phyloP scores from a whole-genome alignment of 2,797 vertebrate species.

The Tolypeutes matacus region DNA sequence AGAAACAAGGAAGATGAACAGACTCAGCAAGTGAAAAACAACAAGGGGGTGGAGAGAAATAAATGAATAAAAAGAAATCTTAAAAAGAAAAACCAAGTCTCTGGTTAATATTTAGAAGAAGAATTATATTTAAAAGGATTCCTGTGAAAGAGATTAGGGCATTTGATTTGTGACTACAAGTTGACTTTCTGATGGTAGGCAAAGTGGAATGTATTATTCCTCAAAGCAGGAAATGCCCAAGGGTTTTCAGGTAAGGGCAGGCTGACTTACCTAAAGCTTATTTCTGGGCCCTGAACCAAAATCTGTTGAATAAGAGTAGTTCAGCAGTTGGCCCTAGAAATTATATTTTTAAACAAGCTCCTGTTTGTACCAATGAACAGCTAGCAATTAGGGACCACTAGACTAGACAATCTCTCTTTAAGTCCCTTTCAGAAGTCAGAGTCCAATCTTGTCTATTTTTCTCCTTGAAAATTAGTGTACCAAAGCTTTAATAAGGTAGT shows the following conservation, averaged over 20 bases:
- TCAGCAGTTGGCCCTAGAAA: neutral
- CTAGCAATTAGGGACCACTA: neutral
- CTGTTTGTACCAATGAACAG: neutral
- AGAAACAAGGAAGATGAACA: too few species aligned
- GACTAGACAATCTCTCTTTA: neutral
- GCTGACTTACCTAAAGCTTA: slow-evolving; percentile 17
- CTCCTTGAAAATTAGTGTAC: neutral
- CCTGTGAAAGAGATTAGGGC: neutral
- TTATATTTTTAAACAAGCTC: slow-evolving; percentile 29
- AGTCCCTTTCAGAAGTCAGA: neutral
- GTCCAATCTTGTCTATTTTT: neutral
- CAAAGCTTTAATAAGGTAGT: neutral
- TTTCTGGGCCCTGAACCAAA: neutral
- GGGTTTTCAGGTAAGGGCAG: neutral
- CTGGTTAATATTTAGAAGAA: slow-evolving; percentile 39
- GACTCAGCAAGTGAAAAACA: too few species aligned
- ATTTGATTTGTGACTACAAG: neutral
- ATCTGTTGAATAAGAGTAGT: slow-evolving; percentile 55
- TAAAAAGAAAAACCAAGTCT: too few species aligned
- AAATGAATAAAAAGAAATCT: too few species aligned
- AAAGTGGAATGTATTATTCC: neutral
- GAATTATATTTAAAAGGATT: neutral
- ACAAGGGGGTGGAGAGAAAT: too few species aligned
- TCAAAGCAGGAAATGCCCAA: neutral
- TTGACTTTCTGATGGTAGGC: neutral